Base-by-base conservation (phyloP, 2,888 invertebrate species). In the Pristionchus mayeri region DNA sequence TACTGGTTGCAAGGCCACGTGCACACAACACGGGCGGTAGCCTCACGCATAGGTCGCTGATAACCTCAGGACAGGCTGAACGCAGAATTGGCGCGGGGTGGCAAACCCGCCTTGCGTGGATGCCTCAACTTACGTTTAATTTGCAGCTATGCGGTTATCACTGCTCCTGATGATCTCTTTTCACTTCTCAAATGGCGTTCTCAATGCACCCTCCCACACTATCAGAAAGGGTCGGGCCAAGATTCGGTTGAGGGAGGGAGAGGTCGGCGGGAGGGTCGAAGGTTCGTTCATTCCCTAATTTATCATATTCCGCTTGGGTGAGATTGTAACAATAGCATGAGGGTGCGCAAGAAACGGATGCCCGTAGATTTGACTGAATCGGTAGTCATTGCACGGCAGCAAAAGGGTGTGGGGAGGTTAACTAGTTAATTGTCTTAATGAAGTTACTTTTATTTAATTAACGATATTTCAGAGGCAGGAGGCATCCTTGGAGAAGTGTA, bases 401-500 rank as follows among this genome's bases (percentile, higher is more conserved):
- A 52, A 18, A 13, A 16, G 52, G 16, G 52, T 3, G 6, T 52
- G 9, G 18, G 6, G 3, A 52, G 21, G 3, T 3, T 52, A 3
- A 52, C 4, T 3, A 11, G 52, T 3, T 21, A 21, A 52, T 16
- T 52, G 21, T 21, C 52, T 21, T 4, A 18, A 6, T 52, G 13
- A 3, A 16, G 52, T 13, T 18, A 48, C 6, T 48, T 48, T 9
- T 9, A 48, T 48, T 48, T 48, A 6, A 13, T n/a, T n/a, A n/a
- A n/a, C n/a, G n/a, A n/a, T n/a, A 48, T 9, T 67, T 75, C 76
- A 76, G 76, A 76, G 24, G 16, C 48, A 2, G 6, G 3, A 1
- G 76, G 76, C n/a, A 6, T 16, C 44, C 44, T 44, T 37, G 76
- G 76, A 3, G 76, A 76, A n/a, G 76, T 76, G 3, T 76, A 76